These are phyloP conservation scores for Etia nguti DNA, from an alignment of 2,113 vertebrate genomes.

Conservation along the genomic window DNA sequence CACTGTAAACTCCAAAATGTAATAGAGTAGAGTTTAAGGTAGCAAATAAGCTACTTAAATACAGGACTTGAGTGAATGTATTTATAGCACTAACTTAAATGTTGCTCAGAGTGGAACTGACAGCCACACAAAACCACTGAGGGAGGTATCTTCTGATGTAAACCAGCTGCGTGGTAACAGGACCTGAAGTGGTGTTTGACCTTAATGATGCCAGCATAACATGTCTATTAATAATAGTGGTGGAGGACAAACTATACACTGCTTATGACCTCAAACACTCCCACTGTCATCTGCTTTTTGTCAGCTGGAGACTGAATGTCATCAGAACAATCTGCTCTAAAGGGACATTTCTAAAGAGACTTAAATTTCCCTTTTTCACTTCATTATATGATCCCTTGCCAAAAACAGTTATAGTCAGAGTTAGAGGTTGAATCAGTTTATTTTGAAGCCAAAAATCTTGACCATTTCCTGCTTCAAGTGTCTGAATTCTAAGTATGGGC, in stretches of 20 bases:
- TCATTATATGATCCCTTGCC: background rate
- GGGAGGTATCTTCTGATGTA: background rate
- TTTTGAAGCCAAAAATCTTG: background rate
- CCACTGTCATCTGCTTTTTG: background rate
- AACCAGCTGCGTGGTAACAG: background rate
- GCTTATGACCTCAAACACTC: background rate
- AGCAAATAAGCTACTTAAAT: background rate
- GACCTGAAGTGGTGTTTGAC: background rate
- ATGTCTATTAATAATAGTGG: conserved; percentile 8
- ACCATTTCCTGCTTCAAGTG: background rate
- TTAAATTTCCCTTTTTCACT: background rate
- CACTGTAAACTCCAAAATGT: background rate
- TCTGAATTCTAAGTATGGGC: background rate
- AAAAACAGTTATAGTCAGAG: background rate
- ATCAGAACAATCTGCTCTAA: background rate
- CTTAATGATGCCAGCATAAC: background rate
- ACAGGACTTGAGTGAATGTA: background rate
- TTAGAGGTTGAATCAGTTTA: background rate
- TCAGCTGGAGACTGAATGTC: background rate
- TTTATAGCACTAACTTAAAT: background rate
- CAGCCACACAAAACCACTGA: background rate
- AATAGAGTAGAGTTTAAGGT: background rate
- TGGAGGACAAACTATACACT: background rate
- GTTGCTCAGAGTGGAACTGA: background rate
- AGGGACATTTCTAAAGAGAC: background rate